Evolutionary conservation across 1,140 invertebrate species (phyloP).

Genomic region (Leucophenga varia): DNA sequence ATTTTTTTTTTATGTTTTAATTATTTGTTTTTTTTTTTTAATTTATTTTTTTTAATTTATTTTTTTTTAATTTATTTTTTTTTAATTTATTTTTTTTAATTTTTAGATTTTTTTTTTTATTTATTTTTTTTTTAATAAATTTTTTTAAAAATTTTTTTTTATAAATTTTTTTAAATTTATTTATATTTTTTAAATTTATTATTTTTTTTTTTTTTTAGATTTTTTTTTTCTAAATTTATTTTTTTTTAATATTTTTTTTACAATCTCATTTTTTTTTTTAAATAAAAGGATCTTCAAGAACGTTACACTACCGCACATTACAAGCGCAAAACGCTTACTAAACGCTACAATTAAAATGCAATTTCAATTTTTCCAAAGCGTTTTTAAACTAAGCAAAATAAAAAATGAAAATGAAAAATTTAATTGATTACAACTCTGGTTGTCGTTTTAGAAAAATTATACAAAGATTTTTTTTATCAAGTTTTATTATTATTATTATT

Average conservation of each 20-base stretch:
- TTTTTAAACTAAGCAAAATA: too few species aligned
- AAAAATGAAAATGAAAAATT: too few species aligned
- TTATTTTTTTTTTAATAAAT: slow-evolving; percentile 26
- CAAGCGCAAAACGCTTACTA: slow-evolving; percentile 31
- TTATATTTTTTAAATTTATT: slow-evolving; percentile 12
- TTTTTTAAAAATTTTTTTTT: slow-evolving; percentile 39
- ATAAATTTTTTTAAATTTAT: too few species aligned
- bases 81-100: too few species aligned
- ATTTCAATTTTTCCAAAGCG: too few species aligned
- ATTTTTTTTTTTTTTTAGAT: slow-evolving; percentile 28
- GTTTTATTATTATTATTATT: too few species aligned
- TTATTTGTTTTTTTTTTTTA: slow-evolving; percentile 1
- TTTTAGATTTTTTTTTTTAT: too few species aligned
- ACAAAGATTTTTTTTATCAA: too few species aligned
- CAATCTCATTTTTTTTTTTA: slow-evolving; percentile 7
- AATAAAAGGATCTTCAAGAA: slow-evolving; percentile 2
- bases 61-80: neutral
- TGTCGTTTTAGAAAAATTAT: too few species aligned
- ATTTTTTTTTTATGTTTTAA: too few species aligned
- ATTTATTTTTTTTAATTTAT: slow-evolving; percentile 20
- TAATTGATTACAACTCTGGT: too few species aligned
- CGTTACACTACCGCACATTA: slow-evolving; percentile 24
- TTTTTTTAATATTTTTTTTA: slow-evolving; percentile 29
- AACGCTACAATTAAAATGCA: too few species aligned
- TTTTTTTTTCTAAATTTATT: slow-evolving; percentile 44